These are phyloP conservation scores for Vulpes ferrilata DNA, from an alignment of 2,113 vertebrate genomes.

Conservation along the genomic window DNA sequence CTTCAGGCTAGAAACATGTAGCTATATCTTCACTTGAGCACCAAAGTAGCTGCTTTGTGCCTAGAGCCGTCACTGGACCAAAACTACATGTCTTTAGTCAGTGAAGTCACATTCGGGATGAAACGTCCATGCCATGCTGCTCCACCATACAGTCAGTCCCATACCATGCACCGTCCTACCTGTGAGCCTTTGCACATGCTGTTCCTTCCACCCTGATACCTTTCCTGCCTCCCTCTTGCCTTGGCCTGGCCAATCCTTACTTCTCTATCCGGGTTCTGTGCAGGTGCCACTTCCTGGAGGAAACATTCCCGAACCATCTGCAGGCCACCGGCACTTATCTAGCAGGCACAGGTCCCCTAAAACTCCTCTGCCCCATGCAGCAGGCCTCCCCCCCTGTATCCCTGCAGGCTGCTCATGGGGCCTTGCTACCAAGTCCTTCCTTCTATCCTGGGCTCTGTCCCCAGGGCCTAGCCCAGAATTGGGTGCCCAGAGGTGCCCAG, in stretches of 20 bases:
- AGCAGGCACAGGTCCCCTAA: background rate
- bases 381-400: rapidly evolving
- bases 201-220: background rate
- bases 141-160: background rate
- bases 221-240: background rate
- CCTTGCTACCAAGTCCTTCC: background rate
- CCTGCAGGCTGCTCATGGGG: rapidly evolving
- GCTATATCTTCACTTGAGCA: background rate
- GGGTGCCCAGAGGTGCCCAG: background rate
- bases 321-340: background rate
- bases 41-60: background rate
- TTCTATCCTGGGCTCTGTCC: background rate
- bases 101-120: background rate
- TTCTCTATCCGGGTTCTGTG: background rate
- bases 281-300: background rate
- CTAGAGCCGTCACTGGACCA: background rate
- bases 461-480: background rate
- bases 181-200: background rate
- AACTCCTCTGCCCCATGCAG: background rate
- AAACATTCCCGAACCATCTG: background rate
- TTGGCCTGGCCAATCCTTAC: background rate
- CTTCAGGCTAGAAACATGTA: background rate
- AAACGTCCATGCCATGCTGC: background rate
- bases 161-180: background rate
- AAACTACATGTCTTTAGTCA: background rate